These are phyloP conservation scores for Cryptocheilus praepositus DNA, from an alignment of 2,888 invertebrate genomes.

Conservation along the genomic window DNA sequence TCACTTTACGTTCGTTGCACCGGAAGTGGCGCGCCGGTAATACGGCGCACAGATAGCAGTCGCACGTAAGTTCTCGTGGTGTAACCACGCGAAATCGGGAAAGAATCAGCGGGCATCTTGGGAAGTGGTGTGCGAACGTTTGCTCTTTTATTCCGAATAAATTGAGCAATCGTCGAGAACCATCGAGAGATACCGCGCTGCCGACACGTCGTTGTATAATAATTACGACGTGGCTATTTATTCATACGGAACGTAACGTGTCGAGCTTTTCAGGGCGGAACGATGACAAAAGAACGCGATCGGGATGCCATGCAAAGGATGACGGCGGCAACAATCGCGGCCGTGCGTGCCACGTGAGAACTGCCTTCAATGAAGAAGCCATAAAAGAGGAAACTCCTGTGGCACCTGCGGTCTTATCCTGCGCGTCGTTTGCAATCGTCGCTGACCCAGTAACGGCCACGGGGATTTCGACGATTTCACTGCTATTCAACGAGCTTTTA, in stretches of 20 bases:
- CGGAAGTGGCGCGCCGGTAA: constrained; percentile 30
- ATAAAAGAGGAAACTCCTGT: constrained; percentile 30
- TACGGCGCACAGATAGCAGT: background rate
- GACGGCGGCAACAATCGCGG: background rate
- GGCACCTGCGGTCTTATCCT: too few species aligned
- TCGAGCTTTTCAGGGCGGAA: too few species aligned
- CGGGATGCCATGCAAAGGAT: too few species aligned
- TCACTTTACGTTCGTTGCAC: constrained; percentile 24
- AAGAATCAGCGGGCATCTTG: constrained; percentile 4
- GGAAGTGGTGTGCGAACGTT: too few species aligned
- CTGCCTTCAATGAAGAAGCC: constrained; percentile 24
- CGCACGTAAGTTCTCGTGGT: constrained; percentile 9
- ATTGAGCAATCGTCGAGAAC: background rate
- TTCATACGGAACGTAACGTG: too few species aligned
- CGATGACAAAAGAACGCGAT: too few species aligned
- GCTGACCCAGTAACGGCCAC: constrained; percentile 46
- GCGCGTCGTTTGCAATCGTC: too few species aligned
- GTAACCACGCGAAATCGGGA: constrained; percentile 27
- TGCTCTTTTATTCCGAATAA: background rate
- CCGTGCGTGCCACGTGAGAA: constrained; percentile 9
- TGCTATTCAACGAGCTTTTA: constrained; percentile 17
- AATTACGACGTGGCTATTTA: too few species aligned
- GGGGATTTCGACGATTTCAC: constrained; percentile 42
- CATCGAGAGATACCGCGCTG: background rate
- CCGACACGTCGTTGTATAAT: too few species aligned